Base-by-base conservation (phyloP, 2,113 vertebrate species). In the Ceuthmochares aereus region DNA sequence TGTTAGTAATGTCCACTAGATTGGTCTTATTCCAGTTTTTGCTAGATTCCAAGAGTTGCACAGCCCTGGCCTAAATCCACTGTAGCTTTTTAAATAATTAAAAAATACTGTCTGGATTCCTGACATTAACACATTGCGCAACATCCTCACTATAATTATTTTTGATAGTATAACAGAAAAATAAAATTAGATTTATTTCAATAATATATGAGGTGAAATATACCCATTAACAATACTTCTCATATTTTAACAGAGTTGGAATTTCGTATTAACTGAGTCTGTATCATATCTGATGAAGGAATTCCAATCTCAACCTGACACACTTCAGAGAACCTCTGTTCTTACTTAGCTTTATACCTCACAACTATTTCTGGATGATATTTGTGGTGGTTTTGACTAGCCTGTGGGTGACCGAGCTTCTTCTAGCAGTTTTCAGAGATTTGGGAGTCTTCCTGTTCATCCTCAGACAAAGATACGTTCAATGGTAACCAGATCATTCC, bases 71-170 rank as follows among this genome's bases (percentile, higher is more conserved):
- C 52, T 80, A 83, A 80, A 74, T 93, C 84, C 87, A 69, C 27
- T 67, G 23, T 42, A 85, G 82, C 84, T 91, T 87, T 95, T 93
- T 87, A 40, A 93, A 77, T 95, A 95, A 96, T 95, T 93, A 80
- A 95, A 94, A 95, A 63, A 69, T 47, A 15, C 59, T 80, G 29
- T 87, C 95, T 86, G 75, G 63, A 70, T 69, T 91, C 23, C 6
- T 18, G 83, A 55, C 23, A 68, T 60, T 79, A 85, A 30, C 81
- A 90, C 54, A 42, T 20, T 85, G 25, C 83, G 20, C 10, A 64
- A 20, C 7, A 30, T 37, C 63, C n/a, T 79, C 91, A 85, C 56
- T 62, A 63, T 16, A 60, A 69, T 56, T 82, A 23, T 37, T 85
- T 91, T 72, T 76, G 43, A 54, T 54, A 37, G 7, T 7, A 20